Conservation (phyloP, 2,888 invertebrate genomes). For the Parnassius glacialis region DNA sequence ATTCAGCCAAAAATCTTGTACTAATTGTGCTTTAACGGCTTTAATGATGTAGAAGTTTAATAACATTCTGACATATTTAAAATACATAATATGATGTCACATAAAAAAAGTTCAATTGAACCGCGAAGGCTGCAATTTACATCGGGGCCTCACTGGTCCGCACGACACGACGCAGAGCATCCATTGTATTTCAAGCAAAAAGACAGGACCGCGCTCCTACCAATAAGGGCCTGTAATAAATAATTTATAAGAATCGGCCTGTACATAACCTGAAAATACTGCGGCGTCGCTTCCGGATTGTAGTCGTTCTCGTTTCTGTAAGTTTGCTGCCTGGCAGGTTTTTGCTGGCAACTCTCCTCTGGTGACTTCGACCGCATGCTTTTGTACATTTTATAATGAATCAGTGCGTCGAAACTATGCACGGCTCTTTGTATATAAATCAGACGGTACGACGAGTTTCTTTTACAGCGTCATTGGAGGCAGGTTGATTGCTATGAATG, state of each 20-base stretch:
- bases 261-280: slow-evolving; percentile 67
- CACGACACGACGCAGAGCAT: slow-evolving; percentile 32
- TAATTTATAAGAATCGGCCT: slow-evolving; percentile 44
- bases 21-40: too few species aligned
- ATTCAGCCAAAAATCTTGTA: not conserved
- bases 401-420: slow-evolving; percentile 36
- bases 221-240: slow-evolving; percentile 44
- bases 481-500: slow-evolving; percentile 42
- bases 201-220: slow-evolving; percentile 38
- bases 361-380: slow-evolving; percentile 49
- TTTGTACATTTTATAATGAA: slow-evolving; percentile 42
- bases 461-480: slow-evolving; percentile 39
- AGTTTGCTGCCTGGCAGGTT: slow-evolving; percentile 39
- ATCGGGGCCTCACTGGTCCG: slow-evolving; percentile 35
- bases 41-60: too few species aligned
- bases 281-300: slow-evolving; percentile 59
- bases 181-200: slow-evolving; percentile 46
- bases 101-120: slow-evolving; percentile 40
- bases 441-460: slow-evolving; percentile 37
- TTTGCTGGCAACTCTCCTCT: slow-evolving; percentile 37
- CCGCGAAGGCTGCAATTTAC: slow-evolving; percentile 37
- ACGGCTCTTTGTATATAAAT: slow-evolving; percentile 39
- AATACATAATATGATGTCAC: slow-evolving; percentile 29
- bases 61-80: slow-evolving; percentile 13
- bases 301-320: slow-evolving; percentile 50